Evolutionary conservation across 2,888 invertebrate species (phyloP).

Genomic region (Sinohyriopsis cumingii): DNA sequence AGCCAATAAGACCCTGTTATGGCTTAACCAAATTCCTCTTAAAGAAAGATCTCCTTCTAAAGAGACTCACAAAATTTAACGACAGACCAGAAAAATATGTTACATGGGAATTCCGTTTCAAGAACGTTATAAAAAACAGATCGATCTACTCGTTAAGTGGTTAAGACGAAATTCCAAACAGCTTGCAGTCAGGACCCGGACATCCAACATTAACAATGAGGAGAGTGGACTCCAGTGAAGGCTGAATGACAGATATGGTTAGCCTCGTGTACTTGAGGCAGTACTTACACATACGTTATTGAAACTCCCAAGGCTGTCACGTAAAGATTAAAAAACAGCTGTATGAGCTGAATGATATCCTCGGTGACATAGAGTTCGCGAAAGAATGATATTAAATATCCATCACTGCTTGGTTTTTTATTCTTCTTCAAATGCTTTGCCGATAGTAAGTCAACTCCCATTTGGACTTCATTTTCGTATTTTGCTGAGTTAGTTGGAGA

Average conservation of each 20-base stretch:
- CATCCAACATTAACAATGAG: conserved; percentile 11
- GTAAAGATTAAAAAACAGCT: conserved; percentile 7
- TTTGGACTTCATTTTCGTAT: conserved; percentile 8
- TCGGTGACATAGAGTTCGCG: conserved; percentile 7
- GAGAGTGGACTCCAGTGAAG: conserved; percentile 7
- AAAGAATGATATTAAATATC: conserved; percentile 10
- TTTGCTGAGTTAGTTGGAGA: conserved; percentile 5
- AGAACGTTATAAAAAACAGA: conserved; percentile 17
- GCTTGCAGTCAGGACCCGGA: conserved; percentile 19
- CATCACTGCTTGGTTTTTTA: conserved; percentile 9
- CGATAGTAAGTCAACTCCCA: conserved; percentile 10
- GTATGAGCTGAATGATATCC: conserved; percentile 11
- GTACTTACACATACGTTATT: conserved; percentile 9
- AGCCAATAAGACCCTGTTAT: no score
- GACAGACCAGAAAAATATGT: conserved; percentile 17
- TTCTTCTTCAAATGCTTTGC: conserved; percentile 6
- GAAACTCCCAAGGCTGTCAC: conserved; percentile 9
- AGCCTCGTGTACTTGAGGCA: conserved; percentile 12
- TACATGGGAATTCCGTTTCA: conserved; percentile 16
- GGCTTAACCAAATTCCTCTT: conserved; percentile 11
- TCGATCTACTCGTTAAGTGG: conserved; percentile 25
- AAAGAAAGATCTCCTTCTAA: conserved; percentile 16
- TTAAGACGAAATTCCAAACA: conserved; percentile 9
- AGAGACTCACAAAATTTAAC: conserved; percentile 14
- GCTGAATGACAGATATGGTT: conserved; percentile 22